Evolutionary conservation across 2,113 vertebrate species (phyloP), one percentile per base, ranked within the genome.

Genomic region (Thomomys bottae): DNA sequence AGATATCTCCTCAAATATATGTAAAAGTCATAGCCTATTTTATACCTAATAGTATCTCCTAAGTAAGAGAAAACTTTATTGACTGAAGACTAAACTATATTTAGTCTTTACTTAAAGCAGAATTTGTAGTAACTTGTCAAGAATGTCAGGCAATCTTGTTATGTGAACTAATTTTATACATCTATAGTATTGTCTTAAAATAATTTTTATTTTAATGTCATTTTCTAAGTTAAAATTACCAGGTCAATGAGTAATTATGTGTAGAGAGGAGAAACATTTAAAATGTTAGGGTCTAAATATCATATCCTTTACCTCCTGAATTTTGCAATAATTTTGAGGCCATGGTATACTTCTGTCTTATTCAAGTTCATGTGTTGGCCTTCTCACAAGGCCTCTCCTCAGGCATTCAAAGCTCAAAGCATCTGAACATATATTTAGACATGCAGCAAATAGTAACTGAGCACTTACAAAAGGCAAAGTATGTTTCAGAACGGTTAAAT

Each of bases 11-110:
- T 87, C n/a, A 83, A 88, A 57, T 20, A 2, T 70, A 84, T 34
- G 86, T 77, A 77, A 92, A 91, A 89, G 38, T 85, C 80, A 85
- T 2, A 71, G 66, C 24, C 24, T 90, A 36, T 59, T 96, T 93
- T 64, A 91, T 42, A 85, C 38, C 12, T 88, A 82, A 6, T 3
- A 38, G 6, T 80, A 7, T 89, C 75, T 93, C 80, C 78, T 83
- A 4, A 17, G 18, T 71, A 49, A 80, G 12, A 45, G 15, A 73
- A 78, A 45, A 21, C 5, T 66, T 91, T 85, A 94, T 80, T 80
- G 57, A 92, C 76, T 57, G 34, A 67, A 83, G 57, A n/a, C 78
- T 79, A 84, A 94, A 90, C 88, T 91, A 5, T 49, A 24, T 63
- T 79, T 89, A 78, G 76, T 83, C 61, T 89, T 89, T 82, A 86